Percentiles rank a stretch among this genome's conserved stretches.
These are phyloP conservation scores for Polia nebulosa DNA, from an alignment of 2,888 invertebrate species.

Conservation along the genomic window DNA sequence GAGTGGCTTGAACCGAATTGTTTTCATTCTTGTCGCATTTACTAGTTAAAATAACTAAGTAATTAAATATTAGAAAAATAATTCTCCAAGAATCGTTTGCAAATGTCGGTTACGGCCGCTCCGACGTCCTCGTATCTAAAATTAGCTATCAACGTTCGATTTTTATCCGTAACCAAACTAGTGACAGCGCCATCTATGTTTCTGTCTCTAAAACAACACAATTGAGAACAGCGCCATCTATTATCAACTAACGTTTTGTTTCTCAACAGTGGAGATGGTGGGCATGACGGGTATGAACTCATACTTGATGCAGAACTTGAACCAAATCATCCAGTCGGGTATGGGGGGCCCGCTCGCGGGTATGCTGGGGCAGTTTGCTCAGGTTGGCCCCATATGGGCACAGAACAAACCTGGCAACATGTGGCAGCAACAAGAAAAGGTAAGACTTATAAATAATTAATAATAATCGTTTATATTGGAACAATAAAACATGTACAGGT, in stretches of 20 bases:
- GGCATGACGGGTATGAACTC: slow-evolving; percentile 91
- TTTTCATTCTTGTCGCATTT: background rate
- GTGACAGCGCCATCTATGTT: slow-evolving; percentile 40
- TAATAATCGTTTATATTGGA: no score
- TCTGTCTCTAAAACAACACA: background rate
- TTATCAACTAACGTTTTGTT: slow-evolving; percentile 43
- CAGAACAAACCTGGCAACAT: slow-evolving; percentile 78
- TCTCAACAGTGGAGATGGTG: slow-evolving; percentile 92
- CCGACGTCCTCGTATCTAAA: slow-evolving; percentile 12
- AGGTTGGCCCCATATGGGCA: slow-evolving; percentile 74
- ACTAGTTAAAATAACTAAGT: background rate
- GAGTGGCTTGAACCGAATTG: slow-evolving; percentile 14
- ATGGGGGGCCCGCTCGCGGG: slow-evolving; percentile 86
- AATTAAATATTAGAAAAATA: background rate
- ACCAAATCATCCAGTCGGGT: slow-evolving; percentile 87
- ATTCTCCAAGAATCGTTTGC: background rate
- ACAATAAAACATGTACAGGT: no score
- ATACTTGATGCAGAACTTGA: slow-evolving; percentile 88
- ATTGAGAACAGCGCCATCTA: slow-evolving; percentile 36
- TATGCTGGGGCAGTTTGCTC: slow-evolving; percentile 83
- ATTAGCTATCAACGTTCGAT: slow-evolving; percentile 14
- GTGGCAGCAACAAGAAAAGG: slow-evolving; percentile 79
- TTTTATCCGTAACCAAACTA: background rate
- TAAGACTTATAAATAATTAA: slow-evolving; percentile 36
- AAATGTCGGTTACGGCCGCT: slow-evolving; percentile 1